phyloP scores from a whole-genome alignment of 2,888 invertebrate species.

The Apamea sordens region DNA sequence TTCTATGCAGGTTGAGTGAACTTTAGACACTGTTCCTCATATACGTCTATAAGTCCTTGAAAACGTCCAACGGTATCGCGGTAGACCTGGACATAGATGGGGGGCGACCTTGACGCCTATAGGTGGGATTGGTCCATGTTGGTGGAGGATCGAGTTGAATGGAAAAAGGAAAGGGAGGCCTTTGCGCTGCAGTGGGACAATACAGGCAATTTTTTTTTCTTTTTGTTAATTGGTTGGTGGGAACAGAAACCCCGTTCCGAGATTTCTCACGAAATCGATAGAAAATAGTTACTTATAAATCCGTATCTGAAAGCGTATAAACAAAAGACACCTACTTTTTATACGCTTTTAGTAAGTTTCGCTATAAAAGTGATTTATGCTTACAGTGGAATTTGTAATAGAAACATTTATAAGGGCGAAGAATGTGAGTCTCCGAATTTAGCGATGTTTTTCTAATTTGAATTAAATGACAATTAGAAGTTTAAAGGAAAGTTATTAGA shows the following conservation, averaged over 20 bases:
- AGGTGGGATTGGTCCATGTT: too few relatives aligned
- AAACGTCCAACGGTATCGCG: too few relatives aligned
- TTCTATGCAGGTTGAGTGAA: too few relatives aligned
- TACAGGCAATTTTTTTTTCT: neutral
- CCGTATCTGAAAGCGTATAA: neutral
- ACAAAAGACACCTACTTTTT: conserved; percentile 8
- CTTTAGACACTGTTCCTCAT: too few relatives aligned
- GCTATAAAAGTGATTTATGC: neutral
- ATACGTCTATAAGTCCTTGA: too few relatives aligned
- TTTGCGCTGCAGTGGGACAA: too few relatives aligned
- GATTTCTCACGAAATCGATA: neutral
- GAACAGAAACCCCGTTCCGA: neutral
- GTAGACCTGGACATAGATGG: too few relatives aligned
- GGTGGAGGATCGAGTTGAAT: too few relatives aligned
- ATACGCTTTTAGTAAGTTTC: neutral
- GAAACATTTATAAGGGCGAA: neutral
- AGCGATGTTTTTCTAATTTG: too few relatives aligned
- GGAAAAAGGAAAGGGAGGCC: too few relatives aligned
- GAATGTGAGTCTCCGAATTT: neutral
- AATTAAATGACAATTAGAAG: neutral
- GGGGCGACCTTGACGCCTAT: too few relatives aligned
- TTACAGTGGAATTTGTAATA: conserved; percentile 11
- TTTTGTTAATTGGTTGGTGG: neutral
- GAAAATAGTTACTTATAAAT: neutral
- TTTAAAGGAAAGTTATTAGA: neutral